A percentile compares a stretch with the other conserved stretches of the same genome.
Evolutionary conservation across 2,888 invertebrate species (phyloP).

Genomic region (Lasioglossum lativentre): DNA sequence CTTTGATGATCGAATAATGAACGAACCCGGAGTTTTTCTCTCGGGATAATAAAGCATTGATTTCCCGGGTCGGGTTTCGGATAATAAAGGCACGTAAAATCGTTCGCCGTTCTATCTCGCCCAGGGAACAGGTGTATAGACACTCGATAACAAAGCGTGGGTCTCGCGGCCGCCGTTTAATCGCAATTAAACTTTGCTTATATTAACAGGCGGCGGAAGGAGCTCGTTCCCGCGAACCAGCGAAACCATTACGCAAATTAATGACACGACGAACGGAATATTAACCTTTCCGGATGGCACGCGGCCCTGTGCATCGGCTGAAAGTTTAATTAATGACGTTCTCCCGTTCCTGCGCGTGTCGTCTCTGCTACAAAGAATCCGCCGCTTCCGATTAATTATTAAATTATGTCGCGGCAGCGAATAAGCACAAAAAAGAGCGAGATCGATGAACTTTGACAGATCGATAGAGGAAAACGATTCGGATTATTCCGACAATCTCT

Average conservation of each 20-base stretch:
- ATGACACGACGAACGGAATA: conserved; percentile 41
- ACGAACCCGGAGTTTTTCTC: neutral
- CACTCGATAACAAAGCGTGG: conserved; percentile 10
- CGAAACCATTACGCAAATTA: conserved; percentile 33
- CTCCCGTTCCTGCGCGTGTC: neutral
- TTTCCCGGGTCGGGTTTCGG: neutral
- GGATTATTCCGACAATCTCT: conserved; percentile 22
- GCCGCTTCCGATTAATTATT: conserved; percentile 40
- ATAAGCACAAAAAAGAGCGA: neutral
- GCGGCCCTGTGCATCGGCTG: conserved; percentile 18
- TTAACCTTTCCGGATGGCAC: conserved; percentile 34
- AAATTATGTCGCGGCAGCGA: conserved; percentile 28
- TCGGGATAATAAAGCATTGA: neutral
- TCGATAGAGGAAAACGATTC: neutral
- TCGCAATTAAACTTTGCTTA: conserved; percentile 37
- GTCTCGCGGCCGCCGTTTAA: neutral
- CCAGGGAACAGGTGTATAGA: conserved; percentile 3
- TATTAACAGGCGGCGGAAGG: conserved; percentile 4
- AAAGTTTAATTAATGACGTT: conserved; percentile 51
- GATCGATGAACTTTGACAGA: neutral
- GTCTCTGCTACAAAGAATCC: conserved; percentile 24
- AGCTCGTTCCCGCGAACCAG: neutral
- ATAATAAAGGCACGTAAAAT: neutral
- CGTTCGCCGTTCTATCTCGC: neutral
- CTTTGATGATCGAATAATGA: neutral